Base-by-base conservation (phyloP, 2,888 invertebrate species). In the Platycheirus albimanus region DNA sequence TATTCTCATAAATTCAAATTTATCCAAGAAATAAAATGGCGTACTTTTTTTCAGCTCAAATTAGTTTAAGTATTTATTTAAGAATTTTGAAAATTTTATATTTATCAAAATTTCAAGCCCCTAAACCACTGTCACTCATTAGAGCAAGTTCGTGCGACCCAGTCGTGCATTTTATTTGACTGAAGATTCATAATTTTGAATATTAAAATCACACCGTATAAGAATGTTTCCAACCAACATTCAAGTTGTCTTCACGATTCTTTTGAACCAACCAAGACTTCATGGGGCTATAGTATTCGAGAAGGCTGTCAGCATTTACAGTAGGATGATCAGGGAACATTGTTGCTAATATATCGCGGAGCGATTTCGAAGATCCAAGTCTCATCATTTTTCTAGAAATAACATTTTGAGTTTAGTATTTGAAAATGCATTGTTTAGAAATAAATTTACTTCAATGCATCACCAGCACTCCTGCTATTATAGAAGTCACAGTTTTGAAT, bases 221-320 rank as follows among this genome's bases (percentile, higher is more conserved):
- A 3, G 43, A 36, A 19, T 36, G 19, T 0, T 2, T 19, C 74
- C 74, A 74, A 8, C 74, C 74, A 19, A 41, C 8, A 30, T 13
- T 15, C 0, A 56, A 38, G 19, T 66, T 74, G 1, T 38, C 11
- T 11, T 52, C 33, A 2, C 2, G 8, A 24, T 74, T 74, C 8
- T 30, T 47, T 1, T 28, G 8, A 8, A 28, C 30, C 19, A 74
- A 28, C 74, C 74, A 74, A 6, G 47, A 93, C 77, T 93, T 91
- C 17, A 96, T 89, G 0, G 96, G 96, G 75, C 92, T 91, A 91
- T 96, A 97, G 91, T 96, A 97, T 88, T 96, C 95, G 85, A 96
- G 88, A 0, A 97, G 91, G 0, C 95, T 95, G 63, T 93, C 92
- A 2, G 95, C 95, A 85, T 94, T 94, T 93, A 97, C 94, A 58